Evolutionary conservation across 2,113 vertebrate species (phyloP), one percentile per base, ranked within the genome.

Genomic region (Silurus glanis): DNA sequence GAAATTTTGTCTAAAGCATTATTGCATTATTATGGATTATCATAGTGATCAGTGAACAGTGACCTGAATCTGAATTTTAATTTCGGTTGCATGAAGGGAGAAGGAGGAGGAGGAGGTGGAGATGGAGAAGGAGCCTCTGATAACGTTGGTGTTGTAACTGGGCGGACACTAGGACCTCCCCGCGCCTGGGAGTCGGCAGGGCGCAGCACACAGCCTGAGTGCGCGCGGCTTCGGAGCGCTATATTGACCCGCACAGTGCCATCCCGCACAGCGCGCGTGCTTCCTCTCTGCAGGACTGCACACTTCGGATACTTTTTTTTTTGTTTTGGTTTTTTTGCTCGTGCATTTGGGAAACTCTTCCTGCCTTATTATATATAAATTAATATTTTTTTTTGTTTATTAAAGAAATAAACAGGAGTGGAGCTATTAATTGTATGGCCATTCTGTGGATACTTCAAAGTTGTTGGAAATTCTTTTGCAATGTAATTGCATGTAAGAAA

Each of bases 111-210:
- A 62, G 5, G 55, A 14, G 19, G n/a, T 8, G 21, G n/a, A 58
- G 28, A 1, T 1, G 28, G 55, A 16, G 51, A 13, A 47, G 4
- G 23, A 23, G 56, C 5, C 49, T 51, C 17, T 3, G 16, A 51
- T 14, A 53, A 83, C n/a, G 64, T 62, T n/a, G 66, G 10, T 25
- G 13, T 12, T 53, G 49, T 21, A 56, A 83, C 6, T 0, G 0
- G 75, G 76, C 87, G 83, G 88, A 87, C 90, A 75, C 79, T 91
- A 90, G 89, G 90, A 88, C 90, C 88, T 79, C 64, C 64, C 67
- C 14, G 84, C 81, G 47, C 66, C 66, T 75, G 28, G 64, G 71
- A 59, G 80, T 61, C 66, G 85, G 71, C 83, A 5, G 74, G 28
- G 56, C 25, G 79, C 53, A n/a, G 37, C 67, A 64, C 71, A 51